A percentile compares a stretch with the other conserved stretches of the same genome.
phyloP scores from a whole-genome alignment of 2,113 vertebrate species.

The Oceanites oceanicus region DNA sequence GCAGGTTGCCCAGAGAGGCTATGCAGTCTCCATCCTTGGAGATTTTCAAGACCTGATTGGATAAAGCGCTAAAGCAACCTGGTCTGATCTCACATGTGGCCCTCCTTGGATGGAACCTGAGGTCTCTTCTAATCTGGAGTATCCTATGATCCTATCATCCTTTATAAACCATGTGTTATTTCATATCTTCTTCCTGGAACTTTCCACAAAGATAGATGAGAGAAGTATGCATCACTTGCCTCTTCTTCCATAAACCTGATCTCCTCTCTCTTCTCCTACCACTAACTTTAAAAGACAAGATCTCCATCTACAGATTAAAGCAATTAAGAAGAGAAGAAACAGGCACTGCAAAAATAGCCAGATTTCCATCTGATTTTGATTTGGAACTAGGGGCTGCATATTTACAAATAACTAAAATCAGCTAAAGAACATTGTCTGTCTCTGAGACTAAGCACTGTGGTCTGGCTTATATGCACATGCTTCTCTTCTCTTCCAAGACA shows the following conservation, averaged over 20 bases:
- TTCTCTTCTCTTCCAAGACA: background rate
- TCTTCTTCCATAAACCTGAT: background rate
- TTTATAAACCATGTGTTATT: background rate
- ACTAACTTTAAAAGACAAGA: background rate
- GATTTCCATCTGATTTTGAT: background rate
- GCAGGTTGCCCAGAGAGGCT: background rate
- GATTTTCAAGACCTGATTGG: background rate
- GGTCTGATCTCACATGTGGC: background rate
- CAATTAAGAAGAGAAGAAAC: background rate
- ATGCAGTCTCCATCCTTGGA: background rate
- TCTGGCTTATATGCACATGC: background rate
- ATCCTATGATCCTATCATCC: background rate
- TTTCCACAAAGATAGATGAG: background rate
- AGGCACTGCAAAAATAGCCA: background rate
- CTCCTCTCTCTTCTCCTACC: background rate
- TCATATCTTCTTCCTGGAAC: background rate
- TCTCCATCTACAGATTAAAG: background rate
- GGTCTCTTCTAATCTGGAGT: background rate
- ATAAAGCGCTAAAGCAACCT: background rate
- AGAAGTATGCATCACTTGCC: background rate
- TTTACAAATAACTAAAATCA: background rate
- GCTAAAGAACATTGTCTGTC: background rate
- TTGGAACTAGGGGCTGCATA: background rate
- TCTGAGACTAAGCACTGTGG: background rate
- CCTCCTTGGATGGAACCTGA: background rate